Evolutionary conservation across 92 coral and sea anemone species (phyloP).

Genomic region (Phenganax marumi): DNA sequence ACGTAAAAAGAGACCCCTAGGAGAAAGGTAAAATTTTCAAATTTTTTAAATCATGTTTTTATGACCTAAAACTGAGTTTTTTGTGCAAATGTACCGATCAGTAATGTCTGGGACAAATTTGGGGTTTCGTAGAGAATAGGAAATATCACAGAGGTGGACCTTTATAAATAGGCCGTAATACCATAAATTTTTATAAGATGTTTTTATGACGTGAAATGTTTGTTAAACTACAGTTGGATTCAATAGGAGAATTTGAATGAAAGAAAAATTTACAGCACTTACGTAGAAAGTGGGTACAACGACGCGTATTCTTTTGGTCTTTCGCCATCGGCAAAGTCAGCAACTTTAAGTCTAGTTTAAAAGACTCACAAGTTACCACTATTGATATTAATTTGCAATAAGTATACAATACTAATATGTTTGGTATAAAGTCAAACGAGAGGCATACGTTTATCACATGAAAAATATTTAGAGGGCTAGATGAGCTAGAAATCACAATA

Average conservation of each 20-base stretch:
- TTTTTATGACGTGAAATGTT: no score
- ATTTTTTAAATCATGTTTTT: no score
- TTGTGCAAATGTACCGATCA: no score
- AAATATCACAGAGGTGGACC: no score
- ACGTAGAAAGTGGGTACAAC: constrained; percentile 74
- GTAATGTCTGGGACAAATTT: no score
- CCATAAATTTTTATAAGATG: no score
- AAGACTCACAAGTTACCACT: not conserved
- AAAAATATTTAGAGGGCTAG: not conserved
- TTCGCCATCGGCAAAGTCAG: constrained; percentile 69
- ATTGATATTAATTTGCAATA: not conserved
- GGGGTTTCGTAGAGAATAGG: no score
- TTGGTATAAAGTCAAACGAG: not conserved
- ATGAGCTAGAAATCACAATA: not conserved
- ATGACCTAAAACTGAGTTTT: no score
- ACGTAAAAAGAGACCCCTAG: no score
- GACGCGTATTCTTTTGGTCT: constrained; percentile 67
- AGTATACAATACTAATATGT: not conserved
- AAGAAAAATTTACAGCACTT: not conserved
- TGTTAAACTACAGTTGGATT: no score
- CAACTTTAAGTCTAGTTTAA: constrained; percentile 58
- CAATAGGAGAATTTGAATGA: not conserved
- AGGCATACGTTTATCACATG: not conserved
- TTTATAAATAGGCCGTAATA: no score
- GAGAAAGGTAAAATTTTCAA: no score